These are phyloP conservation scores for Brachionus calyciflorus DNA, from an alignment of 1,140 invertebrate species.

Conservation along the genomic window DNA sequence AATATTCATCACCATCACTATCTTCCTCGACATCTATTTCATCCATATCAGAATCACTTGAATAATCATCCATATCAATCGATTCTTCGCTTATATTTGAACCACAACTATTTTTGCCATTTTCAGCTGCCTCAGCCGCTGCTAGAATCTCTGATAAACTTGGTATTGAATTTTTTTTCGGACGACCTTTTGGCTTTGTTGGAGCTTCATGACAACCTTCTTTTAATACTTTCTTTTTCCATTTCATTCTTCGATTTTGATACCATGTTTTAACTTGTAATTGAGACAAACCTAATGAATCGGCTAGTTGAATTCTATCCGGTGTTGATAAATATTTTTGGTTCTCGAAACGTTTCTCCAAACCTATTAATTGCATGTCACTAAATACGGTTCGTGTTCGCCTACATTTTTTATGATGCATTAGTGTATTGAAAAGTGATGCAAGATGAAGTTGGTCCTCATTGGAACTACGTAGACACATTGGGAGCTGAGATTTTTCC, in stretches of 20 bases:
- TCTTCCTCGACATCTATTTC: neutral
- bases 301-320: constrained; percentile 88
- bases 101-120: neutral
- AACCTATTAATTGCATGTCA: constrained; percentile 54
- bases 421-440: constrained; percentile 22
- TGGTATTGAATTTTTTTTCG: constrained; percentile 59
- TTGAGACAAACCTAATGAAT: constrained; percentile 84
- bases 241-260: constrained; percentile 54
- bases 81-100: constrained; percentile 21
- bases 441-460: constrained; percentile 39
- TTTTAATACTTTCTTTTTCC: constrained; percentile 61
- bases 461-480: constrained; percentile 13
- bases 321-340: constrained; percentile 95
- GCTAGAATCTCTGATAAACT: constrained; percentile 36
- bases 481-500: neutral
- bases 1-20: neutral
- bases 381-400: constrained; percentile 43
- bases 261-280: constrained; percentile 73
- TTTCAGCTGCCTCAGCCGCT: neutral
- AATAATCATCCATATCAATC: neutral
- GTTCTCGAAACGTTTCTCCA: constrained; percentile 87
- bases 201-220: constrained; percentile 59
- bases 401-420: constrained; percentile 44
- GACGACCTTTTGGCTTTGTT: constrained; percentile 62
- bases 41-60: neutral